Evolutionary conservation across 2,888 invertebrate genomes (phyloP).

Genomic region (Ditylenchus weischeri): DNA sequence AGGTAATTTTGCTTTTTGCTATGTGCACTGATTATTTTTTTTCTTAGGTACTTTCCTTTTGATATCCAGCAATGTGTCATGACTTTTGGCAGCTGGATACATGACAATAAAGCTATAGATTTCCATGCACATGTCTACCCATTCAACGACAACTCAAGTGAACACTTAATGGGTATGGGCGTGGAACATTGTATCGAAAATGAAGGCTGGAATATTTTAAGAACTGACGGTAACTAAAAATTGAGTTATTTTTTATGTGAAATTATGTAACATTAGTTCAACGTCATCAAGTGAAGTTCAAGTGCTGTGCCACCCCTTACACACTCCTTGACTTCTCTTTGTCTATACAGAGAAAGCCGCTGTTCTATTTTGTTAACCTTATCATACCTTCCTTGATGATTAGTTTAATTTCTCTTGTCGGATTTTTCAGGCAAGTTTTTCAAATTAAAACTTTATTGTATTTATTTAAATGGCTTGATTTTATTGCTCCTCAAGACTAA

Average conservation of each 20-base stretch:
- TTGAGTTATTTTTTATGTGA: neutral
- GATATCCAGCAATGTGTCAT: slow-evolving; percentile 42
- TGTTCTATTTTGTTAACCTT: slow-evolving; percentile 35
- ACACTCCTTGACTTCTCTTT: slow-evolving; percentile 38
- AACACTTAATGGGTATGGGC: slow-evolving; percentile 39
- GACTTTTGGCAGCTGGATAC: slow-evolving; percentile 49
- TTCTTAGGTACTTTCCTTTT: slow-evolving; percentile 36
- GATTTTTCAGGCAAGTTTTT: neutral
- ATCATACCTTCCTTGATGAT: slow-evolving; percentile 31
- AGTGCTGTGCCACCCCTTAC: slow-evolving; percentile 50
- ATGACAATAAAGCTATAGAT: slow-evolving; percentile 52
- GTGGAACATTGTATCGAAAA: slow-evolving; percentile 50
- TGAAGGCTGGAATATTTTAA: slow-evolving; percentile 51
- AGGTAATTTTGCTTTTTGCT: slow-evolving; percentile 19
- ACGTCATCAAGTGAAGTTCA: slow-evolving; percentile 43
- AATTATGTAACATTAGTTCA: slow-evolving; percentile 16
- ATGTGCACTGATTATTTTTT: too few relatives aligned
- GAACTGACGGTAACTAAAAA: slow-evolving; percentile 35
- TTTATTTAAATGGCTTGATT: too few relatives aligned
- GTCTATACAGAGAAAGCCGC: slow-evolving; percentile 35
- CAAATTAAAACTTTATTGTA: neutral
- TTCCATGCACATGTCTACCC: slow-evolving; percentile 27
- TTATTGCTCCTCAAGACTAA: too few relatives aligned
- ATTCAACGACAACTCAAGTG: slow-evolving; percentile 15
- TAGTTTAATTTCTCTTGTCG: slow-evolving; percentile 9